Evolutionary conservation across 2,797 vertebrate species (phyloP), one percentile per base, ranked within the genome.

Genomic region (Anguilla megastoma): DNA sequence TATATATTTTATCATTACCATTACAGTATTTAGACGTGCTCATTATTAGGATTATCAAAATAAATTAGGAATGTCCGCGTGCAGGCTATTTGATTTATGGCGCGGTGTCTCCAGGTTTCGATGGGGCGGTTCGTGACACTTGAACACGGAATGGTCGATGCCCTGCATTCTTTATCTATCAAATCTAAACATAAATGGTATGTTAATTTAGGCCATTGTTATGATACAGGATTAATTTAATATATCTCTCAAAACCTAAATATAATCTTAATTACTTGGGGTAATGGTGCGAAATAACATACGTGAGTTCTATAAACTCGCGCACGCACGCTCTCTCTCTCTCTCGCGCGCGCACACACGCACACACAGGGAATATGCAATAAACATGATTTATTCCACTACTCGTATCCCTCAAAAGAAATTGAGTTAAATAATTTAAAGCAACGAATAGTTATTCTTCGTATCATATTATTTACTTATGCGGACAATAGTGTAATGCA

Each of bases 61-160:
- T n/a, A 82, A 50, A 82, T 82, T n/a, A n/a, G 45, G 41, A 50
- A 82, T 24, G 79, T 82, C 10, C 21, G 16, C 56, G 56, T 58
- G 63, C 79, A 48, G 45, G 79, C 41, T 48, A 33, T 74, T 80
- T 48, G 79, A 82, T 82, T 82, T 50, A 82, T 50, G 45, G 3
- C 79, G 41, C 21, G 21, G 41, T 82, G 24, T 82, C 21, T n/a
- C 41, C 27, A 18, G 45, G 79, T 82, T 45, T 82, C 24, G 45
- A 82, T 18, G 36, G 74, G 74, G 45, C 41, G n/a, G 79, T 82
- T 82, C 79, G 10, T 82, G 41, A 82, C 71, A 76, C 74, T 76
- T 82, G 18, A 48, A n/a, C 41, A 48, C 79, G 24, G 45, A 82
- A 21, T 82, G 79, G 79, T 50, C 79, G 45, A 82, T 50, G 79